Percentiles rank a stretch among this genome's conserved stretches.
phyloP scores from a whole-genome alignment of 2,888 invertebrate species.

The Hybos culiciformis region DNA sequence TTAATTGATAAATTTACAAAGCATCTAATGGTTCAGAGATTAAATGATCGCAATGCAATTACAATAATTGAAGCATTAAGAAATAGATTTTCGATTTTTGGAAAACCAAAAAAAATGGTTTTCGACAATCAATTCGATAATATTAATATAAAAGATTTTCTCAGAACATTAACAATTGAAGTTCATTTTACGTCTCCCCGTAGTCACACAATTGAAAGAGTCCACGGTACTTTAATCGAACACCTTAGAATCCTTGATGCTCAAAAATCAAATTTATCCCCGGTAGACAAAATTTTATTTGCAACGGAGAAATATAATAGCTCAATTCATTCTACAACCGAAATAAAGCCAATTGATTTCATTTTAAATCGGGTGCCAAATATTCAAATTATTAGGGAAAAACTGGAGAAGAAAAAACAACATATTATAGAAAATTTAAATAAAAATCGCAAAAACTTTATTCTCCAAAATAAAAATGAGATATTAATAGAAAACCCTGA shows the following conservation, averaged over 20 bases:
- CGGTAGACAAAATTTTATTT: background rate
- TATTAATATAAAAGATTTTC: constrained; percentile 5
- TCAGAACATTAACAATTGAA: constrained; percentile 5
- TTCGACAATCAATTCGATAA: constrained; percentile 4
- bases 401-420: background rate
- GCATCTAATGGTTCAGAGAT: background rate
- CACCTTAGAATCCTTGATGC: too few species aligned
- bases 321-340: background rate
- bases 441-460: background rate
- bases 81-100: background rate
- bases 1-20: background rate
- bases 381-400: background rate
- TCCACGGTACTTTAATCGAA: too few species aligned
- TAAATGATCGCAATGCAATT: background rate
- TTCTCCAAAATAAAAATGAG: background rate
- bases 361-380: background rate
- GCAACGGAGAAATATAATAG: background rate
- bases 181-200: constrained; percentile 3
- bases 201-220: constrained; percentile 4
- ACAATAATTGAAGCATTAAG: background rate
- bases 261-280: background rate
- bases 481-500: background rate
- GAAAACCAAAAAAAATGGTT: constrained; percentile 10
- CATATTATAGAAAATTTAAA: background rate
- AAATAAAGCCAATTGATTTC: background rate